These are phyloP conservation scores for Homarus gammarus DNA, from an alignment of 2,888 invertebrate species.

Conservation along the genomic window DNA sequence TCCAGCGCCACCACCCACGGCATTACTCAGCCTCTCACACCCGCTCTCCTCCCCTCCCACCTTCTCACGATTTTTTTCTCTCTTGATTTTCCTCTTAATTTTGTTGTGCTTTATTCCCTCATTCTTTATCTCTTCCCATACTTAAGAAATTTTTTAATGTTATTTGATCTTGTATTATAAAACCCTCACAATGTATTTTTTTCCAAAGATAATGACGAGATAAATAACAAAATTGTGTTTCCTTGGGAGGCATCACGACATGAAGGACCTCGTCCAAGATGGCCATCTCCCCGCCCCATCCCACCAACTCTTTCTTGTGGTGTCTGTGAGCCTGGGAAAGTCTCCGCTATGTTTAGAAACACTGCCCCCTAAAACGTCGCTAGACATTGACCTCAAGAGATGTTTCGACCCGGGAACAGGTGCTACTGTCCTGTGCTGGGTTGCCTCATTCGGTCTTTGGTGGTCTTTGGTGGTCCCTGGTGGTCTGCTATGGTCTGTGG, in stretches of 20 bases:
- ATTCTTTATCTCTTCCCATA: neutral
- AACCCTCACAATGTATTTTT: no score
- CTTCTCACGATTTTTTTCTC: neutral
- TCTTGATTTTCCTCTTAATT: neutral
- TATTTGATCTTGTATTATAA: no score
- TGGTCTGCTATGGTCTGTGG: conserved; percentile 25
- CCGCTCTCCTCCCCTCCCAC: neutral
- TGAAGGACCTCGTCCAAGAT: conserved; percentile 20
- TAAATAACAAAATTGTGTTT: conserved; percentile 14
- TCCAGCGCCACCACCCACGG: conserved; percentile 2
- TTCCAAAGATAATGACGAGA: no score
- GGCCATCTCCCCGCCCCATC: conserved; percentile 16
- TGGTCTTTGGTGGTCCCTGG: conserved; percentile 8
- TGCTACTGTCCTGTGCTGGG: conserved; percentile 56
- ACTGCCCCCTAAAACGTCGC: conserved; percentile 38
- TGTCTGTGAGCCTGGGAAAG: conserved; percentile 50
- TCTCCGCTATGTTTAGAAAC: conserved; percentile 58
- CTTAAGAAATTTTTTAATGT: no score
- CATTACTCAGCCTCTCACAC: conserved; percentile 37
- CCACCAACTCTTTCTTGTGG: neutral
- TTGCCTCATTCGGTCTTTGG: neutral
- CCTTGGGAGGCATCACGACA: conserved; percentile 8
- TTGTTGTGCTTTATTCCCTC: neutral
- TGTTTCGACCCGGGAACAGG: conserved; percentile 54
- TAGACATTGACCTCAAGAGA: conserved; percentile 49